phyloP scores from a whole-genome alignment of 2,888 invertebrate species.

The Aphidius colemani region DNA sequence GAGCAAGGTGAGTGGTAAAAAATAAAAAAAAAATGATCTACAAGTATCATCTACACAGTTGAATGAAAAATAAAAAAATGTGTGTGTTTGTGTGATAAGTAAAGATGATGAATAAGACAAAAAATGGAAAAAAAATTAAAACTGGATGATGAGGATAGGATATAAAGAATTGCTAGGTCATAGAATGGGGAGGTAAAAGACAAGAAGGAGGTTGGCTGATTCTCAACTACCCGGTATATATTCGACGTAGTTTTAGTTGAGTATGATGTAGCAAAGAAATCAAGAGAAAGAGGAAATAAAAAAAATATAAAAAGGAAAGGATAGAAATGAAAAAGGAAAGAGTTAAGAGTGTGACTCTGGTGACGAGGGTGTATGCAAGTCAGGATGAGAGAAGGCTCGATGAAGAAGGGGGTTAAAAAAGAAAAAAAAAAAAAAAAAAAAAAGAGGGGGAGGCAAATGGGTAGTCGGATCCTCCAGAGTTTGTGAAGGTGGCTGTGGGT shows the following conservation, averaged over 20 bases:
- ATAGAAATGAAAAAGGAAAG: slow-evolving; percentile 48
- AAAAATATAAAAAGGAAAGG: too few species aligned
- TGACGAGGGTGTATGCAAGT: slow-evolving; percentile 37
- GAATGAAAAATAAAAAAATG: too few species aligned
- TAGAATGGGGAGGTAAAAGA: slow-evolving; percentile 15
- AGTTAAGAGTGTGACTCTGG: slow-evolving; percentile 50
- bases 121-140: slow-evolving; percentile 8
- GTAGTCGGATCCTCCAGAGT: slow-evolving; percentile 35
- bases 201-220: slow-evolving; percentile 41
- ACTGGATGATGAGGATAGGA: background rate
- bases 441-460: slow-evolving; percentile 23
- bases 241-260: slow-evolving; percentile 11
- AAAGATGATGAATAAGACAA: background rate
- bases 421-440: background rate
- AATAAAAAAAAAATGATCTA: slow-evolving; percentile 1
- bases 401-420: slow-evolving; percentile 17
- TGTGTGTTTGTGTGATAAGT: too few species aligned
- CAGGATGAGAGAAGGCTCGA: slow-evolving; percentile 22
- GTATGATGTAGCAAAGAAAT: slow-evolving; percentile 24
- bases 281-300: slow-evolving; percentile 39
- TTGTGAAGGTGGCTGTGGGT: slow-evolving; percentile 40
- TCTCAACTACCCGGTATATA: slow-evolving; percentile 43
- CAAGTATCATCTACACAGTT: too few species aligned
- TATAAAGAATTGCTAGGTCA: background rate
- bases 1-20: slow-evolving; percentile 19